phyloP scores from a whole-genome alignment of 2,797 vertebrate genomes.

The Hippocampus kuda region DNA sequence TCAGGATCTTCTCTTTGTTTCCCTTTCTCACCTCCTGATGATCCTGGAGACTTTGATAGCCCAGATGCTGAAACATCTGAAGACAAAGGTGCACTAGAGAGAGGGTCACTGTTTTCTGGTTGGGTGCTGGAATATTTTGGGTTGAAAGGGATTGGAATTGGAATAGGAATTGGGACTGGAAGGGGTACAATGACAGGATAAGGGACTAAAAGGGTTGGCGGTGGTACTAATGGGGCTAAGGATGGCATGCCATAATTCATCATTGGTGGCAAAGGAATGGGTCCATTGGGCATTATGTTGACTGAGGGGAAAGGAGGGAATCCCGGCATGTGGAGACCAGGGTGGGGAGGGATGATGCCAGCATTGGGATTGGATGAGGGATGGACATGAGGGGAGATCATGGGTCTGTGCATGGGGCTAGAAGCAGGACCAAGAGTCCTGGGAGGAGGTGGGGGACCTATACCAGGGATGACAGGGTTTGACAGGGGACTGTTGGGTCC shows the following conservation, averaged over 20 bases:
- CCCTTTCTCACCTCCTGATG: conserved; percentile 58
- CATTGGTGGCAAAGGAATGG: conserved; percentile 85
- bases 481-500: conserved; percentile 90
- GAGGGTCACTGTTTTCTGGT: conserved; percentile 74
- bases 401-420: conserved; percentile 90
- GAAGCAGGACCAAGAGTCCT: conserved; percentile 75
- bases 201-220: conserved; percentile 92
- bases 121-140: conserved; percentile 81
- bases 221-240: conserved; percentile 90
- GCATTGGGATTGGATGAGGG: conserved; percentile 80
- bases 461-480: conserved; percentile 90
- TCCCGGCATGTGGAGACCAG: conserved; percentile 77
- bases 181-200: conserved; percentile 97
- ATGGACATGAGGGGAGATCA: conserved; percentile 86
- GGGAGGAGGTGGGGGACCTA: conserved; percentile 80
- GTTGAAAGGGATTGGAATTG: conserved; percentile 86
- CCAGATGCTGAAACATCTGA: conserved; percentile 72
- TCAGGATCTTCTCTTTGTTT: conserved; percentile 75
- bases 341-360: conserved; percentile 82
- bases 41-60: conserved; percentile 60
- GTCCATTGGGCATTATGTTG: conserved; percentile 93
- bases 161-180: conserved; percentile 93
- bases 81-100: conserved; percentile 72
- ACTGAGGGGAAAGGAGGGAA: conserved; percentile 80
- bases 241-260: conserved; percentile 98